Percentiles rank a stretch among this genome's conserved stretches.
These are phyloP conservation scores for Brienomyrus longianalis DNA, from an alignment of 2,113 vertebrate genomes.

Conservation along the genomic window DNA sequence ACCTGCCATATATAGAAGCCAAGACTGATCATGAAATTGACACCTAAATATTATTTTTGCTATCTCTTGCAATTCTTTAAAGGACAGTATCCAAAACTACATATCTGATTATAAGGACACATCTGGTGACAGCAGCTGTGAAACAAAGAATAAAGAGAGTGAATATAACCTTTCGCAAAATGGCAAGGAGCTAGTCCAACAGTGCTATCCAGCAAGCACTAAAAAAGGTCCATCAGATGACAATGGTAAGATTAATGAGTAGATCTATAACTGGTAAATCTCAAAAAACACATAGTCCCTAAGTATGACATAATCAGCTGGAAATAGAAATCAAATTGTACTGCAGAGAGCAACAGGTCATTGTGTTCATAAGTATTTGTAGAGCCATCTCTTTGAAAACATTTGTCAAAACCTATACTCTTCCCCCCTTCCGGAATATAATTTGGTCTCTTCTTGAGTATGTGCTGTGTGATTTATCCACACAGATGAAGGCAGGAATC, in stretches of 20 bases:
- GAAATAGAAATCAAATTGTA: constrained; percentile 28
- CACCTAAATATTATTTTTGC: neutral
- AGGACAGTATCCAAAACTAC: neutral
- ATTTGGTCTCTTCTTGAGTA: constrained; percentile 43
- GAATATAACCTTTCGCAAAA: neutral
- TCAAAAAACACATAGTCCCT: constrained; percentile 30
- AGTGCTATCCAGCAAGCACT: neutral
- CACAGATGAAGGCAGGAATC: constrained; percentile 48
- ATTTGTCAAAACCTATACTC: constrained; percentile 32
- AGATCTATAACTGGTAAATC: constrained; percentile 36
- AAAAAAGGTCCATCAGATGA: constrained; percentile 28
- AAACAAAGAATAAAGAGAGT: neutral
- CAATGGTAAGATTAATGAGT: constrained; percentile 35
- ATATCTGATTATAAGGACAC: neutral
- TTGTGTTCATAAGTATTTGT: constrained; percentile 23
- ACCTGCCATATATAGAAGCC: neutral
- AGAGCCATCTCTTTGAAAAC: constrained; percentile 19
- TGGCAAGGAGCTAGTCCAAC: neutral
- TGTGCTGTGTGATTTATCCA: constrained; percentile 51
- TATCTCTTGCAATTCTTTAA: neutral
- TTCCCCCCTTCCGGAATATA: constrained; percentile 35
- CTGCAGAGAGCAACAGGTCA: constrained; percentile 12
- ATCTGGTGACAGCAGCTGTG: neutral
- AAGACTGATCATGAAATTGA: neutral
- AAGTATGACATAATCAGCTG: constrained; percentile 32